Conservation (phyloP, 1,140 invertebrate species). For the Planococcus citri region DNA sequence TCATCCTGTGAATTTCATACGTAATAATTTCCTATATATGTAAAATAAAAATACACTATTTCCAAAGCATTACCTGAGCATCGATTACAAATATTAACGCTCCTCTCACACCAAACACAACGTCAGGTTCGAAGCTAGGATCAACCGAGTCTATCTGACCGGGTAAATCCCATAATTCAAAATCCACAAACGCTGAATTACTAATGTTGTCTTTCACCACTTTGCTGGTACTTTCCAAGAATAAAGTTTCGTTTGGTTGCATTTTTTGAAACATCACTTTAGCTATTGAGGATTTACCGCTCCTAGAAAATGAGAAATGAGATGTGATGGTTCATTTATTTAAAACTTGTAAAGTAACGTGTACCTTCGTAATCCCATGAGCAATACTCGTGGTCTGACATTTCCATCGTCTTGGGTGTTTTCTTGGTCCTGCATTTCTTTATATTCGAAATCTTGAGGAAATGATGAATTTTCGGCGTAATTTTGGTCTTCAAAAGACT, state of each 20-base stretch:
- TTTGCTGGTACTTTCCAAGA: slow-evolving; percentile 96
- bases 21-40: not conserved
- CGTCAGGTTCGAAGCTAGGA: slow-evolving; percentile 86
- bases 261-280: slow-evolving; percentile 99
- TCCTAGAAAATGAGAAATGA: slow-evolving; percentile 45
- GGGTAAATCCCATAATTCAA: slow-evolving; percentile 99
- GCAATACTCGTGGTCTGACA: slow-evolving; percentile 74
- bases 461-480: not conserved
- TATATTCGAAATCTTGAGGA: slow-evolving; percentile 9
- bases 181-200: slow-evolving; percentile 97
- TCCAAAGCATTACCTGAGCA: slow-evolving; percentile 61
- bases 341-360: not conserved
- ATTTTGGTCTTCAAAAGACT: slow-evolving; percentile 11
- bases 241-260: slow-evolving; percentile 99
- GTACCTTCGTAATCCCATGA: slow-evolving; percentile 89
- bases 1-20: slow-evolving; percentile 59
- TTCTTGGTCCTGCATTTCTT: not conserved
- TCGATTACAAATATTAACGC: slow-evolving; percentile 98
- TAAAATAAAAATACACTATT: not conserved
- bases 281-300: slow-evolving; percentile 99
- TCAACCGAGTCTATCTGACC: slow-evolving; percentile 98
- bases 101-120: slow-evolving; percentile 88
- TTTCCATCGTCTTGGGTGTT: slow-evolving; percentile 30
- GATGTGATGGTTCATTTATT: not conserved
- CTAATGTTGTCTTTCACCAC: slow-evolving; percentile 96